Percentiles rank a stretch among this genome's conserved stretches.
These are phyloP conservation scores for Gambelia wislizenii DNA, from an alignment of 2,797 vertebrate species.

Conservation along the genomic window DNA sequence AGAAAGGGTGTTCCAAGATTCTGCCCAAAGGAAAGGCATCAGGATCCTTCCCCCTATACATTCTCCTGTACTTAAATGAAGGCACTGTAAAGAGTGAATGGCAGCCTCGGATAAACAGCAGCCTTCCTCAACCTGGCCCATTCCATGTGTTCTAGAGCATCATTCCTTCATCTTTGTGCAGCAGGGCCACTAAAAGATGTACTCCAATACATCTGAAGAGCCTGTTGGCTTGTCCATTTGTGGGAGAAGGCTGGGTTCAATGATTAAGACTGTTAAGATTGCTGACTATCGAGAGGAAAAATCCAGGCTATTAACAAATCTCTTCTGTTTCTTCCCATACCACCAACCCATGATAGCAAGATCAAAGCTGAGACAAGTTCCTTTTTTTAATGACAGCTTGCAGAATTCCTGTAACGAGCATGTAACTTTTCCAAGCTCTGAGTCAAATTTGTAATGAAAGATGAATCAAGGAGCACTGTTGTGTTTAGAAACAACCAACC, in stretches of 20 bases:
- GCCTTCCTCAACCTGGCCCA: not conserved
- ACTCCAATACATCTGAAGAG: not conserved
- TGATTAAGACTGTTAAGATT: not conserved
- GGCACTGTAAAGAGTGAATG: not conserved
- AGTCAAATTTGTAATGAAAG: not conserved
- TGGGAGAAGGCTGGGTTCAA: not conserved
- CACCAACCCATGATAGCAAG: not conserved
- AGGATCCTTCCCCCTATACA: not conserved
- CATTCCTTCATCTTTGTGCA: not conserved
- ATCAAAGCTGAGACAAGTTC: too few relatives aligned
- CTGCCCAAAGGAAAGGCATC: not conserved
- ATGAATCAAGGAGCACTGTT: too few relatives aligned
- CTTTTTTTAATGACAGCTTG: too few relatives aligned
- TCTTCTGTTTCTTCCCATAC: not conserved
- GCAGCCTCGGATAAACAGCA: not conserved
- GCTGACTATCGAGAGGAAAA: not conserved
- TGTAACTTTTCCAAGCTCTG: too few relatives aligned
- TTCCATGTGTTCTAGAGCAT: not conserved
- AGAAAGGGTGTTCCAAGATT: fast-evolving
- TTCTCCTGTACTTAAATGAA: not conserved
- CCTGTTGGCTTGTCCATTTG: not conserved
- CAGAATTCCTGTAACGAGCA: too few relatives aligned
- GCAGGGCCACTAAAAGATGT: not conserved
- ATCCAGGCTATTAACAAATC: too few relatives aligned
- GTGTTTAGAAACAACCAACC: not conserved